Base-by-base conservation (phyloP, 2,888 invertebrate genomes). In the Lamellibrachia satsuma region DNA sequence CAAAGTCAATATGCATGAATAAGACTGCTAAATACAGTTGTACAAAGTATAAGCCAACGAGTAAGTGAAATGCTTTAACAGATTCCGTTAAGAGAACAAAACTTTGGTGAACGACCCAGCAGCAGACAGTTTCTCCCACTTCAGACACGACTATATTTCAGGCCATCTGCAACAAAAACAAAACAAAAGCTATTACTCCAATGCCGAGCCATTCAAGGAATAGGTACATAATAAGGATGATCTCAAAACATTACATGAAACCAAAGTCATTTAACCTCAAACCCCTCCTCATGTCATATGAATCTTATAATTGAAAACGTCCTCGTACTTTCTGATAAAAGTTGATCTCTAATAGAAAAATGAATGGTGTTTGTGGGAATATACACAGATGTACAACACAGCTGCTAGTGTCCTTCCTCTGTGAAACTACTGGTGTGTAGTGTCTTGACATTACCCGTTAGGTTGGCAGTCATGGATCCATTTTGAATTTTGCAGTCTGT, bases 61-160 rank as follows among this genome's bases (percentile, higher is more conserved):
- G 55, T 75, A n/a, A 75, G 22, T 75, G 6, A 75, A 75, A 75
- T 75, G 75, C 22, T 75, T 75, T 22, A 75, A 75, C 75, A 75
- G 4, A 75, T 22, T 75, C n/a, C 6, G 75, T 75, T 75, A 75
- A 15, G 75, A 75, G n/a, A 75, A 75, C 22, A 22, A 75, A 6
- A 75, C n/a, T 75, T n/a, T 75, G 75, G 75, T 22, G 75, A 75
- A 75, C 9, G 55, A n/a, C n/a, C n/a, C 22, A 22, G 15, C 75
- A 6, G 75, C 22, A 15, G 22, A 0, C n/a, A 6, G 75, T 75
- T 22, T 75, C n/a, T 6, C 6, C 22, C 22, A 1, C 75, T 15
- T 75, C 75, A 75, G 6, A 75, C 75, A 75, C 75, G 75, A 75
- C 75, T 75, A 75, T 75, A 75, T 75, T 75, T 75, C 75, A 75